Percentiles rank a stretch among this genome's conserved stretches.
These are phyloP conservation scores for Rhabdornis inornatus DNA, from an alignment of 2,113 vertebrate species.

Conservation along the genomic window DNA sequence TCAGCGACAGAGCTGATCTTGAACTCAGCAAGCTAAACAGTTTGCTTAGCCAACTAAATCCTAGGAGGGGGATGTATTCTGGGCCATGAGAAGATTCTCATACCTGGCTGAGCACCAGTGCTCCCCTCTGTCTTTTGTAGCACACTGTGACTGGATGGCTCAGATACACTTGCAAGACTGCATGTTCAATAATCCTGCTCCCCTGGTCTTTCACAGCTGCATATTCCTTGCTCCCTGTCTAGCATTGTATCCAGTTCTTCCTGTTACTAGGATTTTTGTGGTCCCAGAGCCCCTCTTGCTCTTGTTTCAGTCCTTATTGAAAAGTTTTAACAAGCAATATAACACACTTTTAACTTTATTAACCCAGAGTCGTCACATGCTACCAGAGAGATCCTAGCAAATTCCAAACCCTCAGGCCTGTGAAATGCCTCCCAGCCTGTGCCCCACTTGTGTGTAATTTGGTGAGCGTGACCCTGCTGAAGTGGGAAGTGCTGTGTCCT, in stretches of 20 bases:
- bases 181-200: background rate
- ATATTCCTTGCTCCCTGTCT: background rate
- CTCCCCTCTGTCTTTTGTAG: background rate
- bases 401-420: background rate
- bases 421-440: background rate
- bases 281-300: background rate
- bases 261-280: background rate
- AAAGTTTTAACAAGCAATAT: conserved; percentile 8
- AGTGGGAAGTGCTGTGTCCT: background rate
- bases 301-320: background rate
- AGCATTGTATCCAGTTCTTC: background rate
- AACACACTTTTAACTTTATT: background rate
- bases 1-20: background rate
- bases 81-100: background rate
- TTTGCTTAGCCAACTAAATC: background rate
- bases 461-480: background rate
- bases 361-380: background rate
- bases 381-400: background rate
- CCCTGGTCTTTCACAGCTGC: background rate
- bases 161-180: background rate
- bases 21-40: background rate
- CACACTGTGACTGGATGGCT: background rate
- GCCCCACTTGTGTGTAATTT: background rate
- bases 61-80: background rate
- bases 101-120: background rate